phyloP scores from a whole-genome alignment of 2,888 invertebrate species.

The Cryptus armator region DNA sequence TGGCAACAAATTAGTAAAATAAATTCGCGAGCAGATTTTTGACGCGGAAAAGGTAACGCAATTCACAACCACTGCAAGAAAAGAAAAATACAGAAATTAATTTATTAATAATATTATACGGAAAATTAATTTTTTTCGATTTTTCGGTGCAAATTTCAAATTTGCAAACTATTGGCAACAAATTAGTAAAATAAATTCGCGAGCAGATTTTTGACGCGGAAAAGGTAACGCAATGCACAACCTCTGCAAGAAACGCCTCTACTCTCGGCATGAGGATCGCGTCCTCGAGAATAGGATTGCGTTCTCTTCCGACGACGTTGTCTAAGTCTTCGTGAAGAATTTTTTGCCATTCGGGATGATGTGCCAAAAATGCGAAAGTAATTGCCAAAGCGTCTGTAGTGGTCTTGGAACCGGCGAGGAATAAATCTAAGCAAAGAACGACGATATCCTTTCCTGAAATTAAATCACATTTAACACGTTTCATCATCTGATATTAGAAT shows the following conservation, averaged over 20 bases:
- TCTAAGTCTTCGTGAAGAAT: conserved; percentile 88
- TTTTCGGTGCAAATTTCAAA: no score
- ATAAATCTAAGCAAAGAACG: conserved; percentile 88
- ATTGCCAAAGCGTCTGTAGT: conserved; percentile 89
- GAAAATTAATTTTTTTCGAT: background rate
- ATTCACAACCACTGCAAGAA: no score
- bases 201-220: background rate
- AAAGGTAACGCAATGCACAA: conserved; percentile 59
- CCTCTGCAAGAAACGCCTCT: conserved; percentile 82
- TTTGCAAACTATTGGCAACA: background rate
- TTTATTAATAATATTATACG: background rate
- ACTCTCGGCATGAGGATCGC: conserved; percentile 81
- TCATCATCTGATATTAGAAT: background rate
- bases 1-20: no score
- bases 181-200: background rate
- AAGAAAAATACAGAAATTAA: conserved; percentile 78
- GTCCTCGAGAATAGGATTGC: conserved; percentile 87
- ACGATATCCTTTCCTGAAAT: conserved; percentile 83
- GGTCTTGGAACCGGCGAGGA: conserved; percentile 91
- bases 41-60: no score
- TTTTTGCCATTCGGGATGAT: conserved; percentile 87
- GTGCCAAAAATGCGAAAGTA: conserved; percentile 87
- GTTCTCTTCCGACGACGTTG: conserved; percentile 86
- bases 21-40: no score
- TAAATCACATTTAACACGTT: background rate